Conservation (phyloP, 2,797 vertebrate species). For the Lithobates sylvaticus region DNA sequence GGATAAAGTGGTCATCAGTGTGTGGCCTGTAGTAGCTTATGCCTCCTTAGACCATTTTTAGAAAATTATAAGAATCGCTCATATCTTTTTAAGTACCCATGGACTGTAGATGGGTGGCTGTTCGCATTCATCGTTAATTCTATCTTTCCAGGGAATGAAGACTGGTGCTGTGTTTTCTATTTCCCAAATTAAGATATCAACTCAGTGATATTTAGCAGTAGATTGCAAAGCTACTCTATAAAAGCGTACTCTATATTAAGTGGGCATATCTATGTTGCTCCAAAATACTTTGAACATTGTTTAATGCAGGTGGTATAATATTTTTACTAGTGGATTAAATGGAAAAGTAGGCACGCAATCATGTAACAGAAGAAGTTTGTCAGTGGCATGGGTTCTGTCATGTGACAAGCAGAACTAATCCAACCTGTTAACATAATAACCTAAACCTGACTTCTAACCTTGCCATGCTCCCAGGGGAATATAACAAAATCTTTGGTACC, state of each 20-base stretch:
- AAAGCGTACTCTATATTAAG: neutral
- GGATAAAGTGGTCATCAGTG: too few species aligned
- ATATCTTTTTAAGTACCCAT: too few species aligned
- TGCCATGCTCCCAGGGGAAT: neutral
- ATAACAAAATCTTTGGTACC: neutral
- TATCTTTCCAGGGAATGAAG: too few species aligned
- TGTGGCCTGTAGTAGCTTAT: too few species aligned
- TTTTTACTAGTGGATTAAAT: neutral
- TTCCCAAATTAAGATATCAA: too few species aligned
- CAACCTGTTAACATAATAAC: neutral
- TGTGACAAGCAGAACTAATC: constrained; percentile 26
- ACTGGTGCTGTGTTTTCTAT: too few species aligned
- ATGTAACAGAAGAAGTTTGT: neutral
- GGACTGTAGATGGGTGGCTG: too few species aligned
- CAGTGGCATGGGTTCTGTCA: constrained; percentile 17
- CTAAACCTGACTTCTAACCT: constrained; percentile 43
- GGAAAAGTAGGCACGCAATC: neutral
- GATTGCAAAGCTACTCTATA: too few species aligned
- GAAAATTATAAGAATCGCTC: too few species aligned
- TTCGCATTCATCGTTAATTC: too few species aligned
- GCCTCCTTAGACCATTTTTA: too few species aligned
- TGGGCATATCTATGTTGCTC: neutral
- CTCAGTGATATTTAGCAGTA: too few species aligned
- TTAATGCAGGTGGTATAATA: neutral
- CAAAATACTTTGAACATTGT: neutral